Base-by-base conservation (phyloP, 1,140 invertebrate genomes). In the Cotesia typhae region DNA sequence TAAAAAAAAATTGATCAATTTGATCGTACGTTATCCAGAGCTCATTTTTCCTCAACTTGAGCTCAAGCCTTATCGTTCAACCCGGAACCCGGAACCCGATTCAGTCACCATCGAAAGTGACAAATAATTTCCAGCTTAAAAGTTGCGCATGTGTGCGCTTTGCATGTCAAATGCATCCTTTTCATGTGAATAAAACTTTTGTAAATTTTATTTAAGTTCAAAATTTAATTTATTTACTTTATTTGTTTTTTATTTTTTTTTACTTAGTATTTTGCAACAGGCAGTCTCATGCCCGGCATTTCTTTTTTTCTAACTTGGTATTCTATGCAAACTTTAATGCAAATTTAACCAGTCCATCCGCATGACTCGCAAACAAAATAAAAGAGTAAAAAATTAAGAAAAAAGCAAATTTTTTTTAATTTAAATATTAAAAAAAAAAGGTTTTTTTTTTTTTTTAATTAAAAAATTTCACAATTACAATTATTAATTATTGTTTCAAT, bases 131-230 rank as follows among this genome's bases (percentile, higher is more conserved):
- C 64, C 17, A 64, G 53, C 67, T 66, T 51, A 20, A 60, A 63
- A 41, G 14, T 55, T 35, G 6, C 17, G 36, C n/a, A 17, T 63
- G 14, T 63, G 41, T 65, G 36, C 53, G 60, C 51, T 71, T 64
- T 61, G 68, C 67, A 68, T 60, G 67, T n/a, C 28, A 68, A 59
- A 68, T 68, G 67, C 67, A 59, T 68, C 55, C 53, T 12, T 10
- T 37, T 47, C 41, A 47, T 47, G 5, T 68, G 12, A 28, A 28
- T 28, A 28, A 28, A 38, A n/a, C 51, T 14, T 67, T 41, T 65
- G 20, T 41, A 47, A 51, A 65, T 17, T 10, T 70, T 51, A 12
- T 70, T 57, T 64, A 59, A 55, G 57, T 14, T 64, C 36, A 63
- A 36, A 14, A 64, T 52, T 36, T 52, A 51, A 41, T 28, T 28